Evolutionary conservation across 2,113 vertebrate genomes (phyloP), one percentile per base, ranked within the genome.

Genomic region (Passer montanus): DNA sequence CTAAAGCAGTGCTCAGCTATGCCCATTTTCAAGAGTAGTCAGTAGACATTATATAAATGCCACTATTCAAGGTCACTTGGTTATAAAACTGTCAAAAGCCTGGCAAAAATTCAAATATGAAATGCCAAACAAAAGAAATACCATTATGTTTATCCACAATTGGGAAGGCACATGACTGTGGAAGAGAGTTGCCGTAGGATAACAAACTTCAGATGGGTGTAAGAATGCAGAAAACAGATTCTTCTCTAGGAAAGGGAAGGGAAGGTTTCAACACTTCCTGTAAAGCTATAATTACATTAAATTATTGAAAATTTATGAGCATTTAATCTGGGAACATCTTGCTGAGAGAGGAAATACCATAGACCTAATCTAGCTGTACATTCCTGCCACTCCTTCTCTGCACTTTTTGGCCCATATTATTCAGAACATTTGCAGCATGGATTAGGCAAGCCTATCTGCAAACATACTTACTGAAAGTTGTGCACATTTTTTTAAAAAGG

Each of bases 361-460:
- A 44, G 59, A 59, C n/a, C 58, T 95, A 89, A 93, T 76, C 88
- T 90, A 83, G 94, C 90, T 67, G 67, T 90, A 93, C 92, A 97
- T 95, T 88, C 85, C 94, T 95, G 94, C 85, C 90, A 73, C 89
- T 94, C 95, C 94, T 95, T 31, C 70, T 52, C 41, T 16, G 46
- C 33, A 9, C 70, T 43, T 91, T 80, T 80, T 88, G 76, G 82
- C 70, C 70, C 2, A 6, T 47, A 52, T 75, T 78, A 70, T 82
- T 50, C 47, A 41, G 82, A 69, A 46, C 19, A 53, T 79, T 85
- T 77, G 28, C 19, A 69, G 70, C 30, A 63, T 0, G 4, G 66
- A 83, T 90, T 73, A 85, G 59, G 82, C 67, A 94, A 91, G 55
- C 6, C 67, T 35, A 15, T 67, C 66, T 80, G 72, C 75, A 93